These are phyloP conservation scores for Phalangium opilio DNA, from an alignment of 2,888 invertebrate species.

Conservation along the genomic window DNA sequence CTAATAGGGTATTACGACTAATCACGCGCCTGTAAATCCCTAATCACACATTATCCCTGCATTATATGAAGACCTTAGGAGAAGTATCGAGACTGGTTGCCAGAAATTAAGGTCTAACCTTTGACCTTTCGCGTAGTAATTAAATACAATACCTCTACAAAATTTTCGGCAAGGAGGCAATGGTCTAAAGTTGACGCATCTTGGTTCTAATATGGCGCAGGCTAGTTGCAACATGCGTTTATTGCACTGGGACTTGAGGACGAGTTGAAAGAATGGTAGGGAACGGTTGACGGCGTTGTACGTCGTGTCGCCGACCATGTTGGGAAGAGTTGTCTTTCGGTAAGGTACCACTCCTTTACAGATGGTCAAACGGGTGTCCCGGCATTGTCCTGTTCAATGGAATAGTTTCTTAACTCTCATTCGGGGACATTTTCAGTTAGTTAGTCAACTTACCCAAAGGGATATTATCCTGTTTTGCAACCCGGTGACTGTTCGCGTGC, in stretches of 20 bases:
- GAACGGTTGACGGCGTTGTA: constrained; percentile 21
- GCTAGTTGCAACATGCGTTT: constrained; percentile 44
- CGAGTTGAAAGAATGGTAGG: constrained; percentile 42
- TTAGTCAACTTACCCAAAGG: too few relatives aligned
- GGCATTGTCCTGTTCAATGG: constrained; percentile 4
- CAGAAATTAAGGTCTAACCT: too few relatives aligned
- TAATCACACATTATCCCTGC: too few relatives aligned
- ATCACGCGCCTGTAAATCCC: too few relatives aligned
- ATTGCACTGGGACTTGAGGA: constrained; percentile 46
- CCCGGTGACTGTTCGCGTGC: too few relatives aligned
- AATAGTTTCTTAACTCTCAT: too few relatives aligned
- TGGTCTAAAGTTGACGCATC: constrained; percentile 40
- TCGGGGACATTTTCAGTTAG: too few relatives aligned
- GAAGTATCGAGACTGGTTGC: too few relatives aligned
- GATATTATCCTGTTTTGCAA: too few relatives aligned
- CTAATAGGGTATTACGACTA: too few relatives aligned
- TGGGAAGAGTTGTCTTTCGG: constrained; percentile 43
- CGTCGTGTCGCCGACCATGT: constrained; percentile 26
- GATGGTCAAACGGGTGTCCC: constrained; percentile 29
- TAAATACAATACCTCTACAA: constrained; percentile 36
- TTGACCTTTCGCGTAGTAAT: too few relatives aligned
- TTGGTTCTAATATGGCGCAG: constrained; percentile 49
- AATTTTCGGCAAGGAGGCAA: constrained; percentile 47
- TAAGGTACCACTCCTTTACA: constrained; percentile 52
- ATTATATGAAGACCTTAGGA: too few relatives aligned